Base-by-base conservation (phyloP, 2,113 vertebrate genomes). In the Rana temporaria region DNA sequence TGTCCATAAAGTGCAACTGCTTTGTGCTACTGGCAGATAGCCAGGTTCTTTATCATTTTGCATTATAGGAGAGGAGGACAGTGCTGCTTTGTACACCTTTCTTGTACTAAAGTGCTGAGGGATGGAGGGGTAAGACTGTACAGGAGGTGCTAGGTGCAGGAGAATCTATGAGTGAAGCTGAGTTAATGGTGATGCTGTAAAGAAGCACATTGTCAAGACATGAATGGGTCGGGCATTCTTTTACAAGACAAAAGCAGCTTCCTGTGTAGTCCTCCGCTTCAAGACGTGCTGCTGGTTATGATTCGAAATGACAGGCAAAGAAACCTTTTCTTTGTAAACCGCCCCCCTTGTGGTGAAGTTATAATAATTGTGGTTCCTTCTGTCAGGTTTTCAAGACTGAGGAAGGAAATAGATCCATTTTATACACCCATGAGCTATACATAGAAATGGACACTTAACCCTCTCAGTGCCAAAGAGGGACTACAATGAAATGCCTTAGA, bases 161-260 rank as follows among this genome's bases (percentile, higher is more conserved):
- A 66, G 71, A 83, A 42, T 76, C 63, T 83, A 83, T 83, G 81
- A 83, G 81, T 83, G 81, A 76, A 83, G 81, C 81, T 42, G 81
- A 83, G 81, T 83, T 83, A 83, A 83, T 83, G 81, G 81, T 83
- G 71, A 76, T 76, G 71, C 71, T 68, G 55, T 83, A 83, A 76
- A 74, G 72, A 76, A 83, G 81, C 81, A 83, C 81, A 83, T 74
- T 83, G 81, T 83, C 81, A 83, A 83, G 81, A 83, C 81, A 83
- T 83, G 81, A 83, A 83, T 83, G 81, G 62, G 71, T 83, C 63
- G 72, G 79, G 81, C 81, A 83, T 83, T 76, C 81, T 52, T 82
- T 83, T 83, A 83, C 71, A 83, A 83, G 66, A 80, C 66, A 80
- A 80, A 71, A 80, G 78, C 67, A 80, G 72, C 52, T 67, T 83